phyloP scores from a whole-genome alignment of 2,888 invertebrate genomes.

The Catocala fraxini region DNA sequence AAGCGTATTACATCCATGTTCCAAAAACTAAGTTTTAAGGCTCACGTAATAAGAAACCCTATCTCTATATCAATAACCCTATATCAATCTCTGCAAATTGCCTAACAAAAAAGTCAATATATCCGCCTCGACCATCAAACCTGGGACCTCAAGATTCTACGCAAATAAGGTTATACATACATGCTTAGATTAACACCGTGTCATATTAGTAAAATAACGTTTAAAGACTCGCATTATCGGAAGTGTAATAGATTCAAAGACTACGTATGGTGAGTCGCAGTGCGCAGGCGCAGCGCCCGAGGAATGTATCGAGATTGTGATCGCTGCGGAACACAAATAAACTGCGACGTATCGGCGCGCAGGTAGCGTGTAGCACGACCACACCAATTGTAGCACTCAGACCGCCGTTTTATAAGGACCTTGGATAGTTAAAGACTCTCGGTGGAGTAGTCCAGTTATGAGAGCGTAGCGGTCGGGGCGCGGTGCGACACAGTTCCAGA shows the following conservation, averaged over 20 bases:
- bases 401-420: neutral
- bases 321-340: conserved; percentile 40
- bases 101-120: too few relatives aligned
- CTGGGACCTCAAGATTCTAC: too few relatives aligned
- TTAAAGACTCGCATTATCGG: too few relatives aligned
- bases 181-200: too few relatives aligned
- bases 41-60: too few relatives aligned
- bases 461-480: conserved; percentile 30
- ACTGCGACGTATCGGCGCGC: conserved; percentile 33
- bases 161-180: too few relatives aligned
- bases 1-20: too few relatives aligned
- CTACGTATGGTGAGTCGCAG: neutral
- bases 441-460: conserved; percentile 12
- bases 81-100: too few relatives aligned
- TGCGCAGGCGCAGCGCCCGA: conserved; percentile 15
- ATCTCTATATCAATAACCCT: too few relatives aligned
- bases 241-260: neutral
- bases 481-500: conserved; percentile 45
- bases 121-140: too few relatives aligned
- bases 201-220: too few relatives aligned
- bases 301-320: conserved; percentile 56
- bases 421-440: neutral
- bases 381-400: neutral
- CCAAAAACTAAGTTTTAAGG: too few relatives aligned
- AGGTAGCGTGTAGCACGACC: conserved; percentile 18